Evolutionary conservation across 2,113 vertebrate genomes (phyloP), one percentile per base, ranked within the genome.

Genomic region (Sterrhoptilus dennistouni): DNA sequence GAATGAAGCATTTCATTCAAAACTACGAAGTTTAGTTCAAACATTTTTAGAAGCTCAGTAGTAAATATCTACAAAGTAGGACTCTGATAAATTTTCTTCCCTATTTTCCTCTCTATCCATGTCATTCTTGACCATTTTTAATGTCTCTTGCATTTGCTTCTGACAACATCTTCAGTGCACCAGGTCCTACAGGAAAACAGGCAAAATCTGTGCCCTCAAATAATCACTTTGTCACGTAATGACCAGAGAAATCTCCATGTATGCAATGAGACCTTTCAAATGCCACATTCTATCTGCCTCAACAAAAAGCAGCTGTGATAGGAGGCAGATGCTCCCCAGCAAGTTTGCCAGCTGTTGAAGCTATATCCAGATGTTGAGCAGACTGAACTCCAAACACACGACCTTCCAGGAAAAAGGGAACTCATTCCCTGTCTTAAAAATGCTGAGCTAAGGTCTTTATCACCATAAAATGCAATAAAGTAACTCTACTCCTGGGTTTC

Each of bases 261-360:
- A 65, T 6, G 35, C 75, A 82, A 83, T 44, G 40, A 95, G 82
- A 31, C 66, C 28, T 68, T 91, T 79, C 82, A 65, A 68, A 56
- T 29, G 66, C 57, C 88, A 83, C 49, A 36, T 71, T 69, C n/a
- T n/a, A 70, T 77, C 22, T 79, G 70, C 54, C 45, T 76, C 84
- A n/a, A 7, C 9, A 54, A 69, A 82, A 93, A 81, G 61, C 1
- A 90, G 89, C 59, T 65, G 59, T 35, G 53, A 77, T 10, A 31
- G 60, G 83, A 89, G 79, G 78, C 87, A 97, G 89, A 65, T 94
- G 90, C 25, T 83, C 53, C 63, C 70, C 31, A 60, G 42, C 50
- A 69, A 79, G 42, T 56, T 35, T 90, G 45, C 78, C 93, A 91
- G 90, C 63, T 85, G 92, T 35, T 89, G 81, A 84, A 83, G 60